Percentiles rank a stretch among this genome's conserved stretches.
Conservation (phyloP, 1,140 invertebrate genomes). For the Macrotrachela quadricornifera region DNA sequence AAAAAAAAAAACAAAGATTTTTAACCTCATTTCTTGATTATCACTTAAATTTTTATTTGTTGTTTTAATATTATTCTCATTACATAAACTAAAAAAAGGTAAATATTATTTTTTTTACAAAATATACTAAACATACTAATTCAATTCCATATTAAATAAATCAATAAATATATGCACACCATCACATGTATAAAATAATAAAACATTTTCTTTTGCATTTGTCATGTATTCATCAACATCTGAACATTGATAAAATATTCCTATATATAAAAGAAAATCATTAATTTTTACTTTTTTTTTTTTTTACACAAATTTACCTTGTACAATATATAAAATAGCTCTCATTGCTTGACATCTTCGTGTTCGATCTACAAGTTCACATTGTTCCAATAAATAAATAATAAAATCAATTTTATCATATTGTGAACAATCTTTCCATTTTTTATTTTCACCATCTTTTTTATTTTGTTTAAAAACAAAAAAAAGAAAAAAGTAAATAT, state of each 20-base stretch:
- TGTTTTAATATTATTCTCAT: background rate
- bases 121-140: constrained; percentile 30
- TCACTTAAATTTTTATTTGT: background rate
- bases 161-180: constrained; percentile 69
- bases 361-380: constrained; percentile 59
- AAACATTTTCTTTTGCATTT: constrained; percentile 57
- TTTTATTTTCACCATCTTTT: constrained; percentile 41
- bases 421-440: constrained; percentile 52
- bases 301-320: constrained; percentile 29
- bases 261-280: constrained; percentile 30
- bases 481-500: constrained; percentile 1
- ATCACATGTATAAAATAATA: constrained; percentile 64
- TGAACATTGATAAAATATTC: constrained; percentile 76
- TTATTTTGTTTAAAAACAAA: too few species aligned
- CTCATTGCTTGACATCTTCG: constrained; percentile 58
- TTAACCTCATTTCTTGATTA: background rate
- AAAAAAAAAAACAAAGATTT: too few species aligned
- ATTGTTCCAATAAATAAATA: constrained; percentile 60
- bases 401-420: constrained; percentile 48
- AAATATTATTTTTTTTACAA: too few species aligned
- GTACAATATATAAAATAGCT: constrained; percentile 69
- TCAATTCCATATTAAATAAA: constrained; percentile 82
- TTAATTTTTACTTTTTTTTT: background rate
- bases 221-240: constrained; percentile 63
- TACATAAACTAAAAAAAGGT: constrained; percentile 27